phyloP scores from a whole-genome alignment of 2,113 vertebrate species.

The Crotophaga sulcirostris region DNA sequence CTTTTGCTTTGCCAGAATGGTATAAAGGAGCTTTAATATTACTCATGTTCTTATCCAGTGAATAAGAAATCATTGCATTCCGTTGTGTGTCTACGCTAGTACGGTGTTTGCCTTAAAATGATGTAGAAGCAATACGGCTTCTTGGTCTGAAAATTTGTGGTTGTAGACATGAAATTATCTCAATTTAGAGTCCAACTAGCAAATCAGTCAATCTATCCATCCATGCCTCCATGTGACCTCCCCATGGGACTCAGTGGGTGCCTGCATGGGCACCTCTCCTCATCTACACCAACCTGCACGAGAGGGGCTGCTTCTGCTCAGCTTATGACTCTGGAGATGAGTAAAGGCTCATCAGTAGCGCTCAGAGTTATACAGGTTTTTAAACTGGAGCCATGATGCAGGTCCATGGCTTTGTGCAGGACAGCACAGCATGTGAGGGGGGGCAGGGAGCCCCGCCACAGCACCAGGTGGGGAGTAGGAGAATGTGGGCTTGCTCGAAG shows the following conservation, averaged over 20 bases:
- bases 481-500: not conserved
- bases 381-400: not conserved
- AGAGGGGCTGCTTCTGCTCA: not conserved
- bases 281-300: not conserved
- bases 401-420: not conserved
- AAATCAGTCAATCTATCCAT: not conserved
- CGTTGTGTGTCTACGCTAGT: not conserved
- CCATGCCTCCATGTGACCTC: not conserved
- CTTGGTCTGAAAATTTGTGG: not conserved
- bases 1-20: not conserved
- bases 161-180: not conserved
- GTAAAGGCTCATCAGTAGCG: not conserved
- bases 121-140: not conserved
- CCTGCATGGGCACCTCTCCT: not conserved
- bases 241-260: not conserved
- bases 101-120: not conserved
- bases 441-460: not conserved
- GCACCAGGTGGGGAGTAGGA: not conserved
- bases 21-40: not conserved
- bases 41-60: not conserved
- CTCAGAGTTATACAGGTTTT: not conserved
- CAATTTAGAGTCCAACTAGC: not conserved
- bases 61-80: not conserved
- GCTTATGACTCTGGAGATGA: not conserved
- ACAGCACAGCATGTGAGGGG: accelerated